phyloP scores from a whole-genome alignment of 2,888 invertebrate species.

The Pachliopta kotzebuea region DNA sequence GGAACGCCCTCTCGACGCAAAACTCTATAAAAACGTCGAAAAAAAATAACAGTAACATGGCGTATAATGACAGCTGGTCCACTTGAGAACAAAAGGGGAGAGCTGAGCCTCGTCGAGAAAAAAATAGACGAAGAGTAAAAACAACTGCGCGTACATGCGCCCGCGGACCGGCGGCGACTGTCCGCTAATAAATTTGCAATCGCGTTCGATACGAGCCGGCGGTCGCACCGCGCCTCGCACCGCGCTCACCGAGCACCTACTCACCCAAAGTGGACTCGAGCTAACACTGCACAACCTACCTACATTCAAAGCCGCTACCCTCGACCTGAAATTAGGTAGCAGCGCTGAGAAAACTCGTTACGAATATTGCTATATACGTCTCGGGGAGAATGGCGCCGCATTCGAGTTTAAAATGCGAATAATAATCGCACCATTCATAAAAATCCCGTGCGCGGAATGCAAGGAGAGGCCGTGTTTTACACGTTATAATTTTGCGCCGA shows the following conservation, averaged over 20 bases:
- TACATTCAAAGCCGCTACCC: constrained; percentile 50
- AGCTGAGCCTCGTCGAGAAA: constrained; percentile 76
- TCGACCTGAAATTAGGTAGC: constrained; percentile 74
- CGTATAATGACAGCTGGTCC: constrained; percentile 82
- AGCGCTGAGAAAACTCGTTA: constrained; percentile 77
- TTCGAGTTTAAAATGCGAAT: constrained; percentile 80
- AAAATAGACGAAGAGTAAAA: constrained; percentile 77
- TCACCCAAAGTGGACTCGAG: constrained; percentile 48
- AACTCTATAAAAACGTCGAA: constrained; percentile 80
- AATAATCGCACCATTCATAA: constrained; percentile 78
- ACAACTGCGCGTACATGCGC: constrained; percentile 67
- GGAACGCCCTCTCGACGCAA: constrained; percentile 75
- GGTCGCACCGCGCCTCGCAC: constrained; percentile 20
- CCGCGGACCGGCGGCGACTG: constrained; percentile 56
- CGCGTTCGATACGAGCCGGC: constrained; percentile 60
- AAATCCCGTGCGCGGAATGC: constrained; percentile 77
- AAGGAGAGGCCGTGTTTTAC: constrained; percentile 77
- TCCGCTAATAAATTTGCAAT: constrained; percentile 78
- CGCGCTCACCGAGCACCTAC: constrained; percentile 31
- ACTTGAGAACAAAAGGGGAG: constrained; percentile 81
- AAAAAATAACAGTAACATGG: constrained; percentile 80
- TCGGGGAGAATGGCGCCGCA: constrained; percentile 74
- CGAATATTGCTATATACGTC: constrained; percentile 76
- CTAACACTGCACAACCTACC: constrained; percentile 39
- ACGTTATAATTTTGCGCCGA: constrained; percentile 79